Base-by-base conservation (phyloP, 2,888 invertebrate genomes). In the Plagodis dolabraria region DNA sequence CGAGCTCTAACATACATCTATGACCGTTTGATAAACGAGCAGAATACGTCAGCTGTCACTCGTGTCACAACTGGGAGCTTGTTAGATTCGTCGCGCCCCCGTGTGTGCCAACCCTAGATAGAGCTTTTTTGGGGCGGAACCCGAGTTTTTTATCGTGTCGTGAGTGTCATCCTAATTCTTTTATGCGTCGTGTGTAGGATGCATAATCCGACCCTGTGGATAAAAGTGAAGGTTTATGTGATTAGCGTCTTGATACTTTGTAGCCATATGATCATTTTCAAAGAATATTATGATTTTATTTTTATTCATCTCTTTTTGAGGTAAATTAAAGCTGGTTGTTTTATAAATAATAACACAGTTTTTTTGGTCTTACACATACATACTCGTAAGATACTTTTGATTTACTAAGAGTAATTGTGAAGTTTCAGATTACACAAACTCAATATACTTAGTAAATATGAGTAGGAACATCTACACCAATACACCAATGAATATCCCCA, bases 31-130 rank as follows among this genome's bases (percentile, higher is more conserved):
- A 92, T 90, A 88, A 91, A 92, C 89, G 89, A 83, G 80, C 75
- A 77, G 85, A 83, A 91, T 92, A 89, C 89, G 88, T 92, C 92
- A 89, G 82, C 87, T 86, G 91, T 89, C 91, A 79, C 78, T 84
- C 80, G 84, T 89, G 90, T 90, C 91, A 91, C 92, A 91, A 90
- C 89, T 86, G 79, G 80, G 79, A 82, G 85, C 89, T 89, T 87
- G 90, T 89, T 86, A 87, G 82, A 88, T 89, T 80, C 87, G 85
- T 88, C 85, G 71, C 82, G 81, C 80, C 85, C 85, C 81, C 79
- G 73, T 74, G 81, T 82, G 80, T 81, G 83, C 76, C 80, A 81
- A 77, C 85, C 83, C 82, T 83, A 86, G 86, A 87, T 85, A 82
- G 82, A 84, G 79, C 80, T 87, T 86, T 89, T 87, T 86, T 74